phyloP scores from a whole-genome alignment of 2,113 vertebrate species.

The Maccullochella peelii region DNA sequence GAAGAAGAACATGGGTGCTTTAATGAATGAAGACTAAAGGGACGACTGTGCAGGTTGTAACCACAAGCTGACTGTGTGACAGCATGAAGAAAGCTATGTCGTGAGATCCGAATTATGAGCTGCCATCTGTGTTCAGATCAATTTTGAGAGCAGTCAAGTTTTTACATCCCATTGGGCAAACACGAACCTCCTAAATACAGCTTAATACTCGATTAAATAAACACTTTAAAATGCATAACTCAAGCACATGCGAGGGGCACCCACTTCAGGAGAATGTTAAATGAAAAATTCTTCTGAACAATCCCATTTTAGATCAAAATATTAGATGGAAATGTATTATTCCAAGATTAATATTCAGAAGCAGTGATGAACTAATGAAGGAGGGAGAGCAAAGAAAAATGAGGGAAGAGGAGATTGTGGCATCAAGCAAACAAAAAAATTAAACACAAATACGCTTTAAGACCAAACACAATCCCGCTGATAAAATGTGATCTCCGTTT shows the following conservation, averaged over 20 bases:
- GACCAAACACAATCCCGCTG: background rate
- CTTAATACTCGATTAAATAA: conserved; percentile 38
- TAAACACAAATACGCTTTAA: conserved; percentile 15
- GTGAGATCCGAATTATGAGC: conserved; percentile 30
- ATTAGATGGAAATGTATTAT: background rate
- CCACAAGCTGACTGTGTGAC: conserved; percentile 23
- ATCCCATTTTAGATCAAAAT: conserved; percentile 10
- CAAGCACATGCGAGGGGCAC: background rate
- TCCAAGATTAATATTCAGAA: conserved; percentile 39
- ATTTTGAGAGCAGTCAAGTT: conserved; percentile 36
- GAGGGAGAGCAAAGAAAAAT: background rate
- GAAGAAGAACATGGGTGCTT: conserved; percentile 18
- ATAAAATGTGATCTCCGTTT: conserved; percentile 7
- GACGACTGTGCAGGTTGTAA: conserved; percentile 28
- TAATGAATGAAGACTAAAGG: conserved; percentile 17
- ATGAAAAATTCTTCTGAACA: background rate
- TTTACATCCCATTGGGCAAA: conserved; percentile 2
- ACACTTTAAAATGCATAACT: conserved; percentile 30
- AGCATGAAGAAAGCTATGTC: conserved; percentile 21
- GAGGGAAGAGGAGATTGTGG: background rate
- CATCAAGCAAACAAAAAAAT: conserved; percentile 21
- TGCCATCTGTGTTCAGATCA: conserved; percentile 40
- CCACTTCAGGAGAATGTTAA: background rate
- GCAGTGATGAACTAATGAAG: background rate
- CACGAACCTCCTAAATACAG: conserved; percentile 26